Evolutionary conservation across 1,140 invertebrate genomes (phyloP).

Genomic region (Manduca sexta): DNA sequence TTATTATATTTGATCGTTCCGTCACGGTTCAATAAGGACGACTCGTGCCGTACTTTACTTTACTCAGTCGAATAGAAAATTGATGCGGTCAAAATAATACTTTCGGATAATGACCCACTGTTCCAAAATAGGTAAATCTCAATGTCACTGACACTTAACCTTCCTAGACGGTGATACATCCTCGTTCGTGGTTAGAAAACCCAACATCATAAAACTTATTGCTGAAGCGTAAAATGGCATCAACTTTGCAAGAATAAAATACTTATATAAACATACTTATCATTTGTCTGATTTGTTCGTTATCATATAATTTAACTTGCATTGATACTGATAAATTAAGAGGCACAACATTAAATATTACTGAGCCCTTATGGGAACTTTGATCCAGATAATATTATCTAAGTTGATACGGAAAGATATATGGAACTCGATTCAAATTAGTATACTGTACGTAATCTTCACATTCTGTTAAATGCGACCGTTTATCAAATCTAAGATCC

Average conservation of each 20-base stretch:
- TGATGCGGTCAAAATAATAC: constrained; percentile 46
- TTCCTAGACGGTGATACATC: no score
- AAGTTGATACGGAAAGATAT: constrained; percentile 27
- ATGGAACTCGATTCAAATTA: constrained; percentile 38
- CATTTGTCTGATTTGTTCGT: no score
- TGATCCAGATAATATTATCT: constrained; percentile 34
- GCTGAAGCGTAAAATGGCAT: constrained; percentile 1
- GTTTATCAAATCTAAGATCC: constrained; percentile 45
- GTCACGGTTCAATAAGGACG: constrained; percentile 36
- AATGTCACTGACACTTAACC: constrained; percentile 38
- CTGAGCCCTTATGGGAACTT: constrained; percentile 14
- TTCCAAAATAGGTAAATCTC: constrained; percentile 33
- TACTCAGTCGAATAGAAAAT: constrained; percentile 58
- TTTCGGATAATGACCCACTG: constrained; percentile 33
- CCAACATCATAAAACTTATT: no score
- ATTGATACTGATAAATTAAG: constrained; percentile 9
- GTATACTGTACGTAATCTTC: constrained; percentile 40
- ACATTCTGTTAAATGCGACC: constrained; percentile 32
- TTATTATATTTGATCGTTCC: constrained; percentile 2
- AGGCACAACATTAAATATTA: constrained; percentile 18
- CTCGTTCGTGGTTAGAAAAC: neutral
- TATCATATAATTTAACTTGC: no score
- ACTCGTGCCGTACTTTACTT: constrained; percentile 53
- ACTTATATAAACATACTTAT: no score
- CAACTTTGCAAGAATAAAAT: no score